phyloP scores from a whole-genome alignment of 2,888 invertebrate genomes.

The Tetrapedia diversipes region DNA sequence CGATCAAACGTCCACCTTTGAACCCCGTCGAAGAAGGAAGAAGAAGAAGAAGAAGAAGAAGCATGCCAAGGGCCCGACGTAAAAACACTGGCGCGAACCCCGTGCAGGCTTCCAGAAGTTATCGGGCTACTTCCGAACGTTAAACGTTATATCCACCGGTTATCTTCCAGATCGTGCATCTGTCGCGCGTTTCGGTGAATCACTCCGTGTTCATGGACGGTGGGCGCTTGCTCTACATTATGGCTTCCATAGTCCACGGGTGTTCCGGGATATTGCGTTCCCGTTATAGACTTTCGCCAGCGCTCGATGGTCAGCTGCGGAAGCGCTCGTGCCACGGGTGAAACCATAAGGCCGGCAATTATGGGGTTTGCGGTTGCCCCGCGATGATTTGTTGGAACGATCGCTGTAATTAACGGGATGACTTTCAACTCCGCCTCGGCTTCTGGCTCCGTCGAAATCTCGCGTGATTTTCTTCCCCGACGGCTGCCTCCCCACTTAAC shows the following conservation, averaged over 20 bases:
- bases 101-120: conserved; percentile 65
- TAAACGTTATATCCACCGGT: conserved; percentile 54
- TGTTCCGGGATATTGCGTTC: conserved; percentile 78
- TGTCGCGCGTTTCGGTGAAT: conserved; percentile 81
- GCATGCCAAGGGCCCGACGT: conserved; percentile 21
- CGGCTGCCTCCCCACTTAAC: background rate
- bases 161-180: conserved; percentile 82
- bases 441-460: conserved; percentile 39
- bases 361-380: conserved; percentile 67
- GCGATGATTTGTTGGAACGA: conserved; percentile 68
- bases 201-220: conserved; percentile 74
- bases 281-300: conserved; percentile 69
- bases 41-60: too few species aligned
- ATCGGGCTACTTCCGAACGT: conserved; percentile 68
- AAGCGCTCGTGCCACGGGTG: conserved; percentile 65
- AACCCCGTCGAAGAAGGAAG: conserved; percentile 12
- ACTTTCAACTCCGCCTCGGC: conserved; percentile 63
- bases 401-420: conserved; percentile 67
- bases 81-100: conserved; percentile 58
- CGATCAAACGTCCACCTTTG: background rate
- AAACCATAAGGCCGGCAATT: conserved; percentile 77
- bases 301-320: conserved; percentile 75
- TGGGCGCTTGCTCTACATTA: conserved; percentile 76
- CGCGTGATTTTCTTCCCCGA: conserved; percentile 54
- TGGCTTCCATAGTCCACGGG: conserved; percentile 78